phyloP scores from a whole-genome alignment of 2,113 vertebrate species.

The Lagopus muta region DNA sequence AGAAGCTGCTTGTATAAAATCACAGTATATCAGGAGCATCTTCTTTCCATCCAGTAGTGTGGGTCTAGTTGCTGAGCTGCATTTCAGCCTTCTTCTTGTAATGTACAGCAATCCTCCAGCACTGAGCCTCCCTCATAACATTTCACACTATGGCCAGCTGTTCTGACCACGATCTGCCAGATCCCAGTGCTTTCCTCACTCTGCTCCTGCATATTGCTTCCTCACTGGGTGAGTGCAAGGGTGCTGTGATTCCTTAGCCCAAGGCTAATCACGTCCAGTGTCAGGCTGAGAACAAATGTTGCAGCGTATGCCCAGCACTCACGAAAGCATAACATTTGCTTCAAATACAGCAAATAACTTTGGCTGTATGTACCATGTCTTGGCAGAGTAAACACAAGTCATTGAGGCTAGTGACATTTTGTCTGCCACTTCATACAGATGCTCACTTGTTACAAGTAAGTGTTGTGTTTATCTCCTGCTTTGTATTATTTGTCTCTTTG shows the following conservation, averaged over 20 bases:
- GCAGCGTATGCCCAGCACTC: background rate
- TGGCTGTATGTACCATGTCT: background rate
- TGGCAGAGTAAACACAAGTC: constrained; percentile 16
- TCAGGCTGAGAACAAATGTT: background rate
- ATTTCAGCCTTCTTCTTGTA: background rate
- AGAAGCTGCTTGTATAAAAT: background rate
- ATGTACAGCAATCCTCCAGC: background rate
- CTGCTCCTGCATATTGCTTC: accelerated
- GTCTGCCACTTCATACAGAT: constrained; percentile 25
- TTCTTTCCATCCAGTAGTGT: background rate
- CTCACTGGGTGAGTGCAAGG: background rate
- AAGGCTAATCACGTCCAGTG: background rate
- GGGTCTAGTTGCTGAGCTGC: background rate
- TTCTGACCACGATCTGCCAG: background rate
- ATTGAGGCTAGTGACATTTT: constrained; percentile 12
- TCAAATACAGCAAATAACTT: background rate
- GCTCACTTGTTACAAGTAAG: background rate
- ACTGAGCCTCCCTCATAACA: background rate
- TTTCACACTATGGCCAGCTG: background rate
- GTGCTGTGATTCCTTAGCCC: background rate
- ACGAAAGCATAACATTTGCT: background rate
- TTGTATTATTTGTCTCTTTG: constrained; percentile 46
- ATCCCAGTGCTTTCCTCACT: background rate
- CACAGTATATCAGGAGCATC: background rate
- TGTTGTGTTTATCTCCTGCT: constrained; percentile 27